These are phyloP conservation scores for Rutilus rutilus DNA, from an alignment of 2,113 vertebrate species.

Conservation along the genomic window DNA sequence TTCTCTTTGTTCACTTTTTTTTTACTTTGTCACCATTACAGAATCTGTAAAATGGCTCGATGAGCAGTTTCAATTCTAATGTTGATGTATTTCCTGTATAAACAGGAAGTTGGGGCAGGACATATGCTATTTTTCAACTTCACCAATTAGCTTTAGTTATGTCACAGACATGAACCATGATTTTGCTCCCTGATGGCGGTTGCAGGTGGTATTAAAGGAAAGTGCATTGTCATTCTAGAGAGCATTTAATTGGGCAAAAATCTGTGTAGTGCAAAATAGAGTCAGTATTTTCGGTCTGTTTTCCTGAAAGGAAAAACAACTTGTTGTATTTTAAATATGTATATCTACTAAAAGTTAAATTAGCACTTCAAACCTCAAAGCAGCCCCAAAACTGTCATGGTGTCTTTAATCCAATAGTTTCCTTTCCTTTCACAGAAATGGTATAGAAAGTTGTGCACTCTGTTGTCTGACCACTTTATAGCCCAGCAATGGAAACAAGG, in stretches of 20 bases:
- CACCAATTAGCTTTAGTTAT: too few relatives aligned
- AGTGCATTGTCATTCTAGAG: neutral
- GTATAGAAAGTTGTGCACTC: neutral
- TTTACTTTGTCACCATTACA: too few relatives aligned
- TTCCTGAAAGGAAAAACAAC: neutral
- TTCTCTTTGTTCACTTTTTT: too few relatives aligned
- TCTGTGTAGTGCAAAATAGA: neutral
- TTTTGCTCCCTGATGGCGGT: neutral
- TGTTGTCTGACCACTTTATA: constrained; percentile 6
- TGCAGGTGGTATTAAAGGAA: neutral
- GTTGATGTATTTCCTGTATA: too few relatives aligned
- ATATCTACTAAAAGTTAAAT: neutral
- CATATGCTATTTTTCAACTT: too few relatives aligned
- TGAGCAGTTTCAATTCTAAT: too few relatives aligned
- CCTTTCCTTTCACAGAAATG: neutral
- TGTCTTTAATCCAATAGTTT: neutral
- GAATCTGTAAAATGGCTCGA: too few relatives aligned
- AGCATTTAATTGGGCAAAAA: neutral
- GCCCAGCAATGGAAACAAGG: neutral
- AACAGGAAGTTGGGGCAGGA: too few relatives aligned
- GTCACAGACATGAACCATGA: too few relatives aligned
- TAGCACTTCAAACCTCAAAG: neutral
- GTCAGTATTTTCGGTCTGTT: neutral
- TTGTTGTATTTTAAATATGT: neutral
- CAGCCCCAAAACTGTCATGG: neutral